A percentile compares a stretch with the other conserved stretches of the same genome.
These are phyloP conservation scores for Plusia festucae DNA, from an alignment of 2,888 invertebrate species.

Conservation along the genomic window DNA sequence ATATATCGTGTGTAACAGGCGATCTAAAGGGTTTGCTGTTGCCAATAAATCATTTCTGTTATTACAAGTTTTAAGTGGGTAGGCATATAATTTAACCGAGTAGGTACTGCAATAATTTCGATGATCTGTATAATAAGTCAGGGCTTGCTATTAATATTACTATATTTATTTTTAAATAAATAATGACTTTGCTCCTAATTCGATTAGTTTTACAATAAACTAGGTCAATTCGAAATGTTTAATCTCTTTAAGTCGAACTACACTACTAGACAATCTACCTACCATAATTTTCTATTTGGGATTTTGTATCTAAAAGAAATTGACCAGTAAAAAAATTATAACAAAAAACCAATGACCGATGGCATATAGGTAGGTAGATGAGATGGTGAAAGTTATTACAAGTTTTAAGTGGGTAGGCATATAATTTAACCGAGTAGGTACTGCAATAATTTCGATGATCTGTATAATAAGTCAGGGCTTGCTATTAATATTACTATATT, in stretches of 20 bases:
- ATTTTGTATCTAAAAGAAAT: too few species aligned
- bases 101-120: conserved; percentile 46
- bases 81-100: conserved; percentile 37
- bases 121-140: conserved; percentile 33
- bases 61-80: conserved; percentile 47
- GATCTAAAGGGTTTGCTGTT: conserved; percentile 47
- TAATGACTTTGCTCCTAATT: conserved; percentile 1
- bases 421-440: conserved; percentile 33
- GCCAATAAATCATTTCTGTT: conserved; percentile 52
- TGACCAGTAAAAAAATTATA: not conserved
- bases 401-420: conserved; percentile 46
- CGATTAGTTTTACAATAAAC: not conserved
- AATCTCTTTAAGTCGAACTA: not conserved
- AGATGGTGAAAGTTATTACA: too few species aligned
- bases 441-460: conserved; percentile 47
- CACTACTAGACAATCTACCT: too few species aligned
- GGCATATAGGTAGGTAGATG: not conserved
- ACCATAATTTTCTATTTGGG: too few species aligned
- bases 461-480: conserved; percentile 28
- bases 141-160: conserved; percentile 16
- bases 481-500: conserved; percentile 11
- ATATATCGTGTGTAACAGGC: conserved; percentile 26
- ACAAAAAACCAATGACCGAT: not conserved
- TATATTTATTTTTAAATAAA: not conserved
- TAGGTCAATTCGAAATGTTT: not conserved